Conservation (phyloP, 2,113 vertebrate species). For the Emydura subglobosa region DNA sequence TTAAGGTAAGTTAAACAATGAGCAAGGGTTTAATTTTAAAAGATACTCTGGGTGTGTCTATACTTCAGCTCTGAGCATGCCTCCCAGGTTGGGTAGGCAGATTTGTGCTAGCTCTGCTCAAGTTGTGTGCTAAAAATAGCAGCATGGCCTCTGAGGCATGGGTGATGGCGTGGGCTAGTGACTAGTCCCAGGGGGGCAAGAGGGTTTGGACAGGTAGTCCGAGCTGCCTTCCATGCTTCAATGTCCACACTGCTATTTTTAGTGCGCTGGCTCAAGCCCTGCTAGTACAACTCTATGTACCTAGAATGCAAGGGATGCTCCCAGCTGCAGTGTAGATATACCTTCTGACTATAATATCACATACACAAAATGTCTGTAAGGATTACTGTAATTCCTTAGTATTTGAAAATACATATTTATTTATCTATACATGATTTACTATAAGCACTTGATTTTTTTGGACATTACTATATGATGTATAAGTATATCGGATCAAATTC, state of each 20-base stretch:
- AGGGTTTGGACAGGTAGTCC: no score
- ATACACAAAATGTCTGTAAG: not conserved
- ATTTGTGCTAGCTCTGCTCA: not conserved
- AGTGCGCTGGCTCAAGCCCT: no score
- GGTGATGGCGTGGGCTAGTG: not conserved
- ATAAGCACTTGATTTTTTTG: accelerated
- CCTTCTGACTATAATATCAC: not conserved
- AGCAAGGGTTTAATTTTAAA: not conserved
- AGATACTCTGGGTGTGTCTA: not conserved
- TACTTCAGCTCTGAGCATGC: not conserved
- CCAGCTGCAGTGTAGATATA: no score
- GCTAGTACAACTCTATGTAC: no score
- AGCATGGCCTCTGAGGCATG: not conserved
- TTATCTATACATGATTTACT: not conserved
- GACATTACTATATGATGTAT: accelerated
- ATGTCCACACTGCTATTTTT: no score
- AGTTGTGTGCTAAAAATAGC: not conserved
- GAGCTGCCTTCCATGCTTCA: no score
- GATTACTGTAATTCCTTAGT: not conserved
- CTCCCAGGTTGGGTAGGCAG: not conserved
- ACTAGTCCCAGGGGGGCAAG: no score
- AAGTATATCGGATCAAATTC: not conserved
- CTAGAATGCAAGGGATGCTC: no score
- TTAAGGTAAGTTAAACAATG: accelerated
- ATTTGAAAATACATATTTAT: not conserved